Percentiles rank a stretch among this genome's conserved stretches.
Conservation (phyloP, 2,888 invertebrate genomes). For the Nezara viridula region DNA sequence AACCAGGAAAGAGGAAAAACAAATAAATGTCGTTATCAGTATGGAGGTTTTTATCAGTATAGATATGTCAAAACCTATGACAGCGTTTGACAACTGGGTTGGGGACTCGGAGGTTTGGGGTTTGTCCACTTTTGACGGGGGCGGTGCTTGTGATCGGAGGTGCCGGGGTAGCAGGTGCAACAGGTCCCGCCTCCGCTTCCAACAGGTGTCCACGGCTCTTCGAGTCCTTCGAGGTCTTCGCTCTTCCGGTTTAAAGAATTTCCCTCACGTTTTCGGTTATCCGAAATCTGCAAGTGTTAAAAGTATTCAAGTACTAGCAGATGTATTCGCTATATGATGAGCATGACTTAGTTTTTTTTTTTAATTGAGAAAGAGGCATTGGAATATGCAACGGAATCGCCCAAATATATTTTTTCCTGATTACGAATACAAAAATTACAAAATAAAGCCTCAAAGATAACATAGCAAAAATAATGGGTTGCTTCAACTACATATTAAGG, state of each 20-base stretch:
- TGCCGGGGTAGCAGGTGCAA: constrained; percentile 12
- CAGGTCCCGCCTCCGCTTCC: constrained; percentile 9
- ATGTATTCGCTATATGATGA: neutral
- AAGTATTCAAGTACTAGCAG: neutral
- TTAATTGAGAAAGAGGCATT: too few species aligned
- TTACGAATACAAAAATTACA: too few species aligned
- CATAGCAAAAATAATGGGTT: too few species aligned
- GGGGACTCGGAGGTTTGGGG: neutral
- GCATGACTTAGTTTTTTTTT: too few species aligned
- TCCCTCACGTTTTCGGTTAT: neutral
- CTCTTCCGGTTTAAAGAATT: neutral
- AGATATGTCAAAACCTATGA: neutral
- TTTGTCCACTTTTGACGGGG: neutral
- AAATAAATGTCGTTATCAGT: neutral
- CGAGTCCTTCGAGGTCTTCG: neutral
- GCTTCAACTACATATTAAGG: too few species aligned
- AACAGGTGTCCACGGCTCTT: neutral
- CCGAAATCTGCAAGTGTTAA: neutral
- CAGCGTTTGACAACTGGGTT: neutral
- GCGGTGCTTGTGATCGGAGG: neutral
- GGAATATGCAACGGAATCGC: neutral
- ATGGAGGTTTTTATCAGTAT: neutral
- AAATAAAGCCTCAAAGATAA: too few species aligned
- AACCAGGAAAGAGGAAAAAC: neutral
- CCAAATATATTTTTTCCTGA: neutral